These are phyloP conservation scores for Junonia oenone DNA, from an alignment of 2,888 invertebrate species.

Conservation along the genomic window DNA sequence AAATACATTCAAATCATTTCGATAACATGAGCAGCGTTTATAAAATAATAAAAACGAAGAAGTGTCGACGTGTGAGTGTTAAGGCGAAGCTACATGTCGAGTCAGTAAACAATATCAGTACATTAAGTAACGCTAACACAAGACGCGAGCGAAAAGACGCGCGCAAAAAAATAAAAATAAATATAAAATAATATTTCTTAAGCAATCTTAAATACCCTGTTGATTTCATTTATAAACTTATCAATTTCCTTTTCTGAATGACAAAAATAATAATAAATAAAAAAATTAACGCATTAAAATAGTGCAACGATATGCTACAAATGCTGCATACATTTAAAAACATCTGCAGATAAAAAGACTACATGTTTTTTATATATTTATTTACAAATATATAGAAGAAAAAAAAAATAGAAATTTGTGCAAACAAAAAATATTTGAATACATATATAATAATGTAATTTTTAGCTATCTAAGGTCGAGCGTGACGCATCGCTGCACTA, in stretches of 20 bases:
- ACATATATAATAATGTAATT: background rate
- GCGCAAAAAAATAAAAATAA: conserved; percentile 53
- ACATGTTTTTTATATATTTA: conserved; percentile 29
- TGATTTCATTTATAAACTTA: conserved; percentile 64
- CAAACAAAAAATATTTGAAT: background rate
- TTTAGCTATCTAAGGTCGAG: background rate
- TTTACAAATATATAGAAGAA: conserved; percentile 26
- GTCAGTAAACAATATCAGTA: conserved; percentile 40
- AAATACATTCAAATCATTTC: background rate
- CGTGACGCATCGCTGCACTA: conserved; percentile 35
- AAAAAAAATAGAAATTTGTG: conserved; percentile 3
- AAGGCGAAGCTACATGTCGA: conserved; percentile 10
- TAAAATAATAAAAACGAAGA: background rate
- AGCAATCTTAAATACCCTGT: conserved; percentile 79
- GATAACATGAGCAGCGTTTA: background rate
- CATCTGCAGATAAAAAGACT: conserved; percentile 3
- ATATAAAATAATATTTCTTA: conserved; percentile 75
- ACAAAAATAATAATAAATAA: conserved; percentile 41
- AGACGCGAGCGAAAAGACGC: conserved; percentile 42
- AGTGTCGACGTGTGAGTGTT: conserved; percentile 6
- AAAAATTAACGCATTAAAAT: conserved; percentile 29
- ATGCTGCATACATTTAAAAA: background rate
- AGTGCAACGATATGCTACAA: conserved; percentile 36
- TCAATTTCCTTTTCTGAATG: conserved; percentile 42
- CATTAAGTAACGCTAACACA: conserved; percentile 51